Evolutionary conservation across 2,797 vertebrate genomes (phyloP).

Genomic region (Crenichthys baileyi): DNA sequence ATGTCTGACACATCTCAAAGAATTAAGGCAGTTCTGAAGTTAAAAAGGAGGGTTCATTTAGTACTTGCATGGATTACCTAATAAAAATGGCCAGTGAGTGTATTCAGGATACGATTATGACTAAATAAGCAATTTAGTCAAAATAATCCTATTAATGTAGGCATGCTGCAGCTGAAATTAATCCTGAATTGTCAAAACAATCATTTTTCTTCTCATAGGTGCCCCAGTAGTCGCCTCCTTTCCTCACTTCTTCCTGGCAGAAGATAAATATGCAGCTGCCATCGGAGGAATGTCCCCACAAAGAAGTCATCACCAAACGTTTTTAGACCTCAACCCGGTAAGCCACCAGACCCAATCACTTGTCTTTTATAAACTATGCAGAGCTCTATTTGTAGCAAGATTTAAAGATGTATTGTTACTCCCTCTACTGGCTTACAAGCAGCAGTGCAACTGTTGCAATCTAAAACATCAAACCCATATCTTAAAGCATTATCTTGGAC

Average conservation of each 20-base stretch:
- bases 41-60: no score
- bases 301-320: constrained; percentile 81
- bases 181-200: not conserved
- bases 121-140: not conserved
- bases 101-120: not conserved
- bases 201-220: constrained; percentile 54
- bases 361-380: not conserved
- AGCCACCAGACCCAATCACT: not conserved
- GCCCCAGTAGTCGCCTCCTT: constrained; percentile 84
- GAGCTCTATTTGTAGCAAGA: not conserved
- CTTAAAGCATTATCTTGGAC: not conserved
- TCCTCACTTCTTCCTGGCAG: constrained; percentile 84
- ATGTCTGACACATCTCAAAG: no score
- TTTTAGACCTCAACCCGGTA: constrained; percentile 85
- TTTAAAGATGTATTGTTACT: constrained; percentile 6
- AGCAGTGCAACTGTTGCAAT: constrained; percentile 4
- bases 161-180: not conserved
- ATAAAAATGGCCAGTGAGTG: not conserved
- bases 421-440: constrained; percentile 43
- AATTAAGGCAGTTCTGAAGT: no score
- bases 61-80: no score
- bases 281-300: constrained; percentile 78
- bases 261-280: constrained; percentile 69
- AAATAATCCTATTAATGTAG: not conserved
- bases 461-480: no score